phyloP scores from a whole-genome alignment of 2,113 vertebrate species.

The Geothlypis trichas region DNA sequence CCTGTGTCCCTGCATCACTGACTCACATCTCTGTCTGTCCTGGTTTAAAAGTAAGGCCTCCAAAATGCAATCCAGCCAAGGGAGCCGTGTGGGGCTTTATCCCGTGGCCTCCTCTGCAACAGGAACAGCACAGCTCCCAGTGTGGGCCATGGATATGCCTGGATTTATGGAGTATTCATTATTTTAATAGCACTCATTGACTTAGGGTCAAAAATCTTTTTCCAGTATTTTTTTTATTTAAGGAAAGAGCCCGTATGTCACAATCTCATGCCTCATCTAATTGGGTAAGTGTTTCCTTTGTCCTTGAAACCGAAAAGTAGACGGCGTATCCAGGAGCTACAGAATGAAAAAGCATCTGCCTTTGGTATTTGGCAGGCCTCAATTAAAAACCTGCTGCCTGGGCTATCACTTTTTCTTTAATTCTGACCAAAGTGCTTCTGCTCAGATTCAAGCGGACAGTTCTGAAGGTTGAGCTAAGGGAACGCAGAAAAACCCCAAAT shows the following conservation, averaged over 20 bases:
- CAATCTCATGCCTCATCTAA: constrained; percentile 69
- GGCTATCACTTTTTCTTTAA: constrained; percentile 21
- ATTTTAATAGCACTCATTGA: constrained; percentile 68
- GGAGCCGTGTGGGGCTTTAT: background rate
- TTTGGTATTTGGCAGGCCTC: constrained; percentile 60
- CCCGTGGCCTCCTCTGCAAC: background rate
- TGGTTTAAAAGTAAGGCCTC: background rate
- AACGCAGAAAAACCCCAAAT: background rate
- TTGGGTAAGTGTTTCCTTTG: constrained; percentile 71
- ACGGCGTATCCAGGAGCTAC: constrained; percentile 42
- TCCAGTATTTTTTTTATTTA: constrained; percentile 44
- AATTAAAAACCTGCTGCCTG: constrained; percentile 49
- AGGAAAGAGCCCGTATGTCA: constrained; percentile 58
- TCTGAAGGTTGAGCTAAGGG: background rate
- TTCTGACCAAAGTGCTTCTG: constrained; percentile 1
- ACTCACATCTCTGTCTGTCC: background rate
- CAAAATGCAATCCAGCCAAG: background rate
- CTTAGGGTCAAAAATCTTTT: constrained; percentile 69
- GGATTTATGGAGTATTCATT: constrained; percentile 57
- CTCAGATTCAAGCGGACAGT: background rate
- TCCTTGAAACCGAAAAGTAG: constrained; percentile 70
- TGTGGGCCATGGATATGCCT: background rate
- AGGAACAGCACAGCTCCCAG: background rate
- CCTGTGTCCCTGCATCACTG: background rate
- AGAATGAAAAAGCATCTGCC: constrained; percentile 60